These are phyloP conservation scores for Macaca nemestrina DNA, from an alignment of 2,113 vertebrate genomes.

Conservation along the genomic window DNA sequence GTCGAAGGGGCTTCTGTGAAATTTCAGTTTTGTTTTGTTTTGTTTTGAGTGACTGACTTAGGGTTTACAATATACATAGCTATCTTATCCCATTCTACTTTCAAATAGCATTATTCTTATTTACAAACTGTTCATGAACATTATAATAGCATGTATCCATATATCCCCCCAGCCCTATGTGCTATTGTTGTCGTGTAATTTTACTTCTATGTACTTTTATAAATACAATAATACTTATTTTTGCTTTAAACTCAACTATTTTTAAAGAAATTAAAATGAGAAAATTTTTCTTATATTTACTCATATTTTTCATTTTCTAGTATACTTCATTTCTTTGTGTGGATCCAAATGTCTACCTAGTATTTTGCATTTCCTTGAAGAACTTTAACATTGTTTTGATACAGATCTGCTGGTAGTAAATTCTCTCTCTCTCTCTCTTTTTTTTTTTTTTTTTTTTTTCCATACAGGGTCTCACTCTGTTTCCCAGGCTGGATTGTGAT, in stretches of 20 bases:
- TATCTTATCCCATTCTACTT: not conserved
- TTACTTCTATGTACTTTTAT: not conserved
- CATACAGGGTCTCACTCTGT: too few species aligned
- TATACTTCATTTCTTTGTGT: not conserved
- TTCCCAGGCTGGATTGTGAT: too few species aligned
- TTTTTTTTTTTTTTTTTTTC: too few species aligned
- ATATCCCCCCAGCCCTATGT: not conserved
- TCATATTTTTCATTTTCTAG: not conserved
- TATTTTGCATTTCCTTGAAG: not conserved
- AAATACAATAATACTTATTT: not conserved
- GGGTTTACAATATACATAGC: not conserved
- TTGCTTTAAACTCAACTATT: not conserved
- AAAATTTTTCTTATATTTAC: not conserved
- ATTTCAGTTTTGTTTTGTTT: not conserved
- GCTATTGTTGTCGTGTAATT: not conserved
- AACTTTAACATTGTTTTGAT: not conserved
- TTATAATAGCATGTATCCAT: not conserved
- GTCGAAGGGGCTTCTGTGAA: not conserved
- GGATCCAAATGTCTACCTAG: not conserved
- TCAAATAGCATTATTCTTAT: not conserved
- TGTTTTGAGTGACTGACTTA: not conserved
- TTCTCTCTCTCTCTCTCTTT: not conserved
- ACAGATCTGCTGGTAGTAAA: not conserved
- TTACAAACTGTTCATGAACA: not conserved
- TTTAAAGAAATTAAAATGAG: not conserved